Evolutionary conservation across 2,113 vertebrate genomes (phyloP), one percentile per base, ranked within the genome.

Genomic region (Ceyx margarethae): DNA sequence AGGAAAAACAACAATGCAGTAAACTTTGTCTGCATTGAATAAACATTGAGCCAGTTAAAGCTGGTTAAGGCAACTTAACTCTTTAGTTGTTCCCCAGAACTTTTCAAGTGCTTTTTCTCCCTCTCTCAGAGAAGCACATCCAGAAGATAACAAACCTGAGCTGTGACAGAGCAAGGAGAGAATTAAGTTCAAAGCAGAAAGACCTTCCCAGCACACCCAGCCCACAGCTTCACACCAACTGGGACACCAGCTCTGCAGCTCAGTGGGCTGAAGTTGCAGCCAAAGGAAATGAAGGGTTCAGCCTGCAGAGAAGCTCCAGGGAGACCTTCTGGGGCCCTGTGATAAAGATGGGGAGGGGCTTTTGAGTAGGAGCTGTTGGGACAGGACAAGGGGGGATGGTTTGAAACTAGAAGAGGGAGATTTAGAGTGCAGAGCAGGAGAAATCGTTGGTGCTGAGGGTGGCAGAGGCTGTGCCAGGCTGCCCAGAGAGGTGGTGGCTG

Each of bases 71-170:
- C 35, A 35, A 35, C 35, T 7, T 84, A 90, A 86, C 21, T 67
- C 21, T 74, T 67, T 65, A 81, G 33, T 90, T 94, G 31, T 89
- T 85, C n/a, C 31, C 76, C 76, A 83, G 68, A 91, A 90, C 29
- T 5, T 21, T 93, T 91, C 29, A 83, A 92, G 40, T 71, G 12
- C 58, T 35, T 91, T 93, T 82, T 68, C 65, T 73, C 46, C 33
- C 46, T 90, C 53, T 40, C 35, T 74, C 2, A 0, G 43, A 48
- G n/a, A 81, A 90, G 22, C 25, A 62, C 2, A 2, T 81, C 79
- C 87, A 72, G 73, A 88, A 13, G 16, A 88, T 83, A 88, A 83
- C 94, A 91, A 96, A 88, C 93, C 76, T 81, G 76, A 86, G 35
- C 28, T 43, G 33, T 74, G 56, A 77, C 82, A 94, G 72, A 71